Conservation (phyloP, 2,797 vertebrate species). For the Macrochelys suwanniensis region DNA sequence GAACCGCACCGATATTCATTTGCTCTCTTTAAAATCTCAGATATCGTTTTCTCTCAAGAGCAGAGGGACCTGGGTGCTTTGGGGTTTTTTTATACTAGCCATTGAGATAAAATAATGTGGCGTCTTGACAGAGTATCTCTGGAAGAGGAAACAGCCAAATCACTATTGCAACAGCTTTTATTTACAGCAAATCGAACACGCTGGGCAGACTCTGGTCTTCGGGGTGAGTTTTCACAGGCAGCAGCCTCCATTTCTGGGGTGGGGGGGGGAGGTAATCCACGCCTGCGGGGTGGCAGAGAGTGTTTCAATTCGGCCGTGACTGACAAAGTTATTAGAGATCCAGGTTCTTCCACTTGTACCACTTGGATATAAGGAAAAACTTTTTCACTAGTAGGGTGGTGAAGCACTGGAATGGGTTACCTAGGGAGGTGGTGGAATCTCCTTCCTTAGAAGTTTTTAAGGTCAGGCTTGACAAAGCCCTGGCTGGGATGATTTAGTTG, state of each 20-base stretch:
- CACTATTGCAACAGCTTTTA: background rate
- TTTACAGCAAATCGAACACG: background rate
- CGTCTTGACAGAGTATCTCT: background rate
- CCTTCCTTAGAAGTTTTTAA: too few relatives aligned
- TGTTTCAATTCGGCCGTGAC: background rate
- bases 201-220: background rate
- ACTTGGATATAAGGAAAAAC: too few relatives aligned
- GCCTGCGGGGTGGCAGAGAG: background rate
- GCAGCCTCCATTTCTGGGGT: background rate
- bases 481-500: too few relatives aligned
- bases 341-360: background rate
- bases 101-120: background rate
- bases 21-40: background rate
- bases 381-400: too few relatives aligned
- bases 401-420: too few relatives aligned
- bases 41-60: background rate
- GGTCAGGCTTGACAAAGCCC: too few relatives aligned
- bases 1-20: background rate
- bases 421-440: too few relatives aligned
- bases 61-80: background rate
- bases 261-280: background rate
- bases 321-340: background rate
- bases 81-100: background rate
- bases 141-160: background rate
- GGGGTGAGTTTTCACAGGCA: background rate